Base-by-base conservation (phyloP, 1,140 invertebrate species). In the Eriocheir sinensis region DNA sequence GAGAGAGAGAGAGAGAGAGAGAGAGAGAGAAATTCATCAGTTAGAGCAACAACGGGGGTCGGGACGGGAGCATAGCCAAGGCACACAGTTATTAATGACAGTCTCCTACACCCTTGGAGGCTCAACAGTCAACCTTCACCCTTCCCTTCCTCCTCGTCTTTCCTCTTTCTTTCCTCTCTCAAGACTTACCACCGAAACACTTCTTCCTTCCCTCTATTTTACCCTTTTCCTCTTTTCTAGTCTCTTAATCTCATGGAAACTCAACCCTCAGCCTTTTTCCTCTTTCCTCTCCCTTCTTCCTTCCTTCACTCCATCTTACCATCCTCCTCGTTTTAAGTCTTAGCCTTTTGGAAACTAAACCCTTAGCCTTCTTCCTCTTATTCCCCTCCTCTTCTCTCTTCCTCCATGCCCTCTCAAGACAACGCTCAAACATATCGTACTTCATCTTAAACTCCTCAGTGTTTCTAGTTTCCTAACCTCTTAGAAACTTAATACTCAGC, bases 51-150 rank as follows among this genome's bases (percentile, higher is more conserved):
- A 88, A 88, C 17, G 38, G 38, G 34, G 8, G 85, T 88, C 41
- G 38, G 38, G 38, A 88, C 85, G 41, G 6, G 85, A 38, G 41
- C 85, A 88, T 44, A n/a, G 85, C 38, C 34, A 72, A 72, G 9
- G 8, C 85, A 9, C 85, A 8, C 38, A 17, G 83, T 88, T 88
- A 88, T 88, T 88, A 88, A 40, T 88, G 85, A 88, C 38, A 30
- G 2, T 15, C 85, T 40, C 8, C 85, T 40, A 21, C 27, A 72
- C 8, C 60, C 60, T 8, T 72, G 21, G 12, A 72, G n/a, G 8
- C 60, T 72, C 27, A 72, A 72, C 60, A 72, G 21, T 72, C 27
- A 21, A 72, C 60, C 60, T 72, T 72, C 60, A 17, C 48, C 48
- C 48, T 1, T n/a, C 60, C 60, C 0, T 72, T 72, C 53, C 53